Percentiles rank a stretch among this genome's conserved stretches.
These are phyloP conservation scores for Prinia subflava DNA, from an alignment of 2,113 vertebrate species.

Conservation along the genomic window DNA sequence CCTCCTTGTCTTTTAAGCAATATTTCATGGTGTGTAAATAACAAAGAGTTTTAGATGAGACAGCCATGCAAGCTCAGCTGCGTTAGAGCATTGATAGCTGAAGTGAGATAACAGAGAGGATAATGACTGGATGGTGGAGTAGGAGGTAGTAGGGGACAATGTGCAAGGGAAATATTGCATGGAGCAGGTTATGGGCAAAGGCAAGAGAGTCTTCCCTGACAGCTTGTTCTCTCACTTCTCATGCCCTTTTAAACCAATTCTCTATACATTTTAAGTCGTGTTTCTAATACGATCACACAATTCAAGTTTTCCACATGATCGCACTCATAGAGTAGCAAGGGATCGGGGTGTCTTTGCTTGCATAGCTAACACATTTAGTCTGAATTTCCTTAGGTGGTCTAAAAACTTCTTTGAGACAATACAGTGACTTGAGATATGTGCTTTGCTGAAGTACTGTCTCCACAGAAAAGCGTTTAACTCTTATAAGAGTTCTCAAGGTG, in stretches of 20 bases:
- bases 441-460: background rate
- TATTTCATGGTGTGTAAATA: background rate
- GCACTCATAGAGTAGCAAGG: accelerated
- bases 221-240: background rate
- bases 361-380: background rate
- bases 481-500: background rate
- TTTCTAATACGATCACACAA: background rate
- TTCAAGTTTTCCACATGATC: background rate
- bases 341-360: background rate
- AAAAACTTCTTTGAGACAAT: background rate
- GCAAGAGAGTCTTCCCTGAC: background rate
- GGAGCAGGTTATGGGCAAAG: background rate
- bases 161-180: background rate
- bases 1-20: background rate
- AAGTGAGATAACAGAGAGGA: background rate
- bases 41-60: background rate
- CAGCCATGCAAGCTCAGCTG: background rate
- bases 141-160: background rate
- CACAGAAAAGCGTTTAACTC: background rate
- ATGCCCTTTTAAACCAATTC: background rate
- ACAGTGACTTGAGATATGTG: background rate
- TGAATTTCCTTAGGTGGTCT: background rate
- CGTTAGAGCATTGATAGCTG: background rate
- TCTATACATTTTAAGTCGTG: background rate
- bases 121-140: background rate